Evolutionary conservation across 2,113 vertebrate species (phyloP), one percentile per base, ranked within the genome.

Genomic region (Stigmatopora argus): DNA sequence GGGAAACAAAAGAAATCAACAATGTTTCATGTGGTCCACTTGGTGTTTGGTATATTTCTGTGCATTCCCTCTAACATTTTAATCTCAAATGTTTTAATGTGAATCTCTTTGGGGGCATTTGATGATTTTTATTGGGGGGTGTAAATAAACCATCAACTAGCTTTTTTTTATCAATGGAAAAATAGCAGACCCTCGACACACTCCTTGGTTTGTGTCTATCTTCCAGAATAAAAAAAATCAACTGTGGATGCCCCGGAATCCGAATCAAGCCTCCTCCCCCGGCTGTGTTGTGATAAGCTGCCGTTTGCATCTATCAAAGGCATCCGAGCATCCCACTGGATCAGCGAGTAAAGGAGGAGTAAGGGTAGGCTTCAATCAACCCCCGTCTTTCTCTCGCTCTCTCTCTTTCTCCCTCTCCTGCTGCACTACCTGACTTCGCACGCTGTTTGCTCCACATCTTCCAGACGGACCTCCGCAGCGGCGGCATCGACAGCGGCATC

Each of bases 211-310:
- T 48, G 14, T 48, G 5, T 17, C 2, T 15, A 17, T 48, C 46
- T 12, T 15, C 5, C 53, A 26, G 26, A 12, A 13, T 26, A 5
- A 14, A 26, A 4, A 53, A 53, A 55, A 55, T 21, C 23, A 7
- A 12, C 21, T 55, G 4, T 21, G 62, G 45, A 69, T 68, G 75
- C 47, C 35, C 46, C 59, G 35, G 26, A 44, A 23, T 6, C 38
- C 10, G 59, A 61, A 61, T 61, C 47, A 13, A 61, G 44, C 59
- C 67, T 19, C 67, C 70, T 74, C 60, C 67, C 66, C 73, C 66
- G 55, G 59, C 49, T n/a, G 72, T 75, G 79, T 82, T 87, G 70
- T 83, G 82, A 87, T 87, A 87, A 86, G 77, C 83, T 71, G 72
- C 60, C 51, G 72, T 71, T 79, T 71, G 77, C 67, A 83, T 86